These are phyloP conservation scores for Lacanobia wlatinum DNA, from an alignment of 2,888 invertebrate genomes.

Conservation along the genomic window DNA sequence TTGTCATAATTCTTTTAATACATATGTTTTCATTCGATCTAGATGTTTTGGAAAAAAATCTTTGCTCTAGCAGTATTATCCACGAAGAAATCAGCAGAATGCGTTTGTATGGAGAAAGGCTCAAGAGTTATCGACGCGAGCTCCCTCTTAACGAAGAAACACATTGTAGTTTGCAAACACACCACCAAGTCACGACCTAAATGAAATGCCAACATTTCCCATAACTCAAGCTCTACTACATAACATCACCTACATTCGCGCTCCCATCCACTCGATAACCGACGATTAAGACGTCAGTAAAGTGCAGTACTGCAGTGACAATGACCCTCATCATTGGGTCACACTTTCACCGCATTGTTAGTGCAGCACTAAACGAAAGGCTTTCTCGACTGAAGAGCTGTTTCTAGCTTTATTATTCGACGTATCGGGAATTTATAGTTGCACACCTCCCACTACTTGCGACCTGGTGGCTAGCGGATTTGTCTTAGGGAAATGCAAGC, in stretches of 20 bases:
- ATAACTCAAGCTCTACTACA: not conserved
- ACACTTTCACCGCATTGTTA: constrained; percentile 53
- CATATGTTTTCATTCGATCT: no score
- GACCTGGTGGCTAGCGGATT: not conserved
- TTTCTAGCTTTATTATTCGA: constrained; percentile 24
- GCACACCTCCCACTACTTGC: no score
- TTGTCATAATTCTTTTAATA: no score
- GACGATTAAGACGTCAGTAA: constrained; percentile 1
- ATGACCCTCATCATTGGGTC: constrained; percentile 42
- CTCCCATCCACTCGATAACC: constrained; percentile 6
- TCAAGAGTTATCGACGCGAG: no score
- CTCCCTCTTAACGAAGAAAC: no score
- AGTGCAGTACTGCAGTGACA: constrained; percentile 37
- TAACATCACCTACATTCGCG: constrained; percentile 1
- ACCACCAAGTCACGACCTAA: not conserved
- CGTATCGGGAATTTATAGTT: constrained; percentile 16
- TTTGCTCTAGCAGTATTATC: no score
- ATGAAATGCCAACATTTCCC: not conserved
- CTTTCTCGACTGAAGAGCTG: constrained; percentile 42
- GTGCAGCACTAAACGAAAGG: constrained; percentile 43
- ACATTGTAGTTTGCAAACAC: not conserved
- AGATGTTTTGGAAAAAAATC: no score
- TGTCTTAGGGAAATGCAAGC: not conserved
- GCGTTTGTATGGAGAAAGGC: no score
- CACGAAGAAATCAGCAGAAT: no score